phyloP scores from a whole-genome alignment of 1,140 invertebrate species.

The Drosophila sulfurigaster region DNA sequence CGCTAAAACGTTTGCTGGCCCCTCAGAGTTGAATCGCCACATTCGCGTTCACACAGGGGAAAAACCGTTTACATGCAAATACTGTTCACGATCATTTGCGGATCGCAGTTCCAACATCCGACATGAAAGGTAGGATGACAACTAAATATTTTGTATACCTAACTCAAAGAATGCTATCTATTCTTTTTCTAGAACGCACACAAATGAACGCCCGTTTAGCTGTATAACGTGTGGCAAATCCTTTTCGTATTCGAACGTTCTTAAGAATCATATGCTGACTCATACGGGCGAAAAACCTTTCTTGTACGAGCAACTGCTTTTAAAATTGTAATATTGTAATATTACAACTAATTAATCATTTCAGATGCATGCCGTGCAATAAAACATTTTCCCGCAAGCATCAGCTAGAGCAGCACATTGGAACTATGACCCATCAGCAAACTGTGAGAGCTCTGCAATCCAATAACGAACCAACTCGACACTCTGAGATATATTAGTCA shows the following conservation, averaged over 20 bases:
- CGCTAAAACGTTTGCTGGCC: constrained; percentile 74
- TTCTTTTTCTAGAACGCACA: constrained; percentile 86
- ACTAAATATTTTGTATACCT: background rate
- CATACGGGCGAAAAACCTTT: constrained; percentile 84
- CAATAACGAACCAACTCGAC: constrained; percentile 38
- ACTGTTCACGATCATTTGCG: constrained; percentile 90
- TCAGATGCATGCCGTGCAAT: constrained; percentile 77
- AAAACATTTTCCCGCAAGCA: constrained; percentile 83
- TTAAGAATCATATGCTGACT: constrained; percentile 87
- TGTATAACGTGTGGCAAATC: constrained; percentile 90
- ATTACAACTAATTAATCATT: constrained; percentile 9
- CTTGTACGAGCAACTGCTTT: constrained; percentile 52
- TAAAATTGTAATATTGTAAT: too few relatives aligned
- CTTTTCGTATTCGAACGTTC: constrained; percentile 89
- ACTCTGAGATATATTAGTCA: constrained; percentile 68
- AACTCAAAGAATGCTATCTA: background rate
- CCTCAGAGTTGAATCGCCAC: constrained; percentile 75
- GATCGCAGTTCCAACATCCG: constrained; percentile 87
- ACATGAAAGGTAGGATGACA: constrained; percentile 85
- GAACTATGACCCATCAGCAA: constrained; percentile 81
- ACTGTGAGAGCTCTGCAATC: constrained; percentile 64
- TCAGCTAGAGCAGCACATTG: constrained; percentile 78
- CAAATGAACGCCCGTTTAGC: constrained; percentile 90
- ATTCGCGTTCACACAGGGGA: constrained; percentile 81
- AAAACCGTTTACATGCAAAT: constrained; percentile 89